Conservation (phyloP, 2,113 vertebrate genomes). For the Aptenodytes forsteri region DNA sequence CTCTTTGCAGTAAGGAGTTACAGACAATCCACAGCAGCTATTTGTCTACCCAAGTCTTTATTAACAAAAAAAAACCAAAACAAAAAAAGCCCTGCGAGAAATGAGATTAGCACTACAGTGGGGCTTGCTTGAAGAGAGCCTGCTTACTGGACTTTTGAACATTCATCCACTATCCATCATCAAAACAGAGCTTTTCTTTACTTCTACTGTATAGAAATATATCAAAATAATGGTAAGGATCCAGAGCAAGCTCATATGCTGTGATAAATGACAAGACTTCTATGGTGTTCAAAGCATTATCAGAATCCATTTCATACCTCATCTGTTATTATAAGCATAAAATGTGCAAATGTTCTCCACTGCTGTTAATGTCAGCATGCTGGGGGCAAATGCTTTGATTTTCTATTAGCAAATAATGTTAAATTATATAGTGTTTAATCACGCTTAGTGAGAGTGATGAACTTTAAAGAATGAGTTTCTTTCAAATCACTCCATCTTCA, state of each 20-base stretch:
- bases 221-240: not conserved
- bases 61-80: not conserved
- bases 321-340: slow-evolving; percentile 65
- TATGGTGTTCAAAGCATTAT: slow-evolving; percentile 37
- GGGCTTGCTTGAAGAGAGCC: not conserved
- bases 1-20: not conserved
- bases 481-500: slow-evolving; percentile 13
- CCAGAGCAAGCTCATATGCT: not conserved
- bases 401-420: slow-evolving; percentile 52
- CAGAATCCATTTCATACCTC: slow-evolving; percentile 70
- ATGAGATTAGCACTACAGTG: not conserved
- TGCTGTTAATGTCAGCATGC: slow-evolving; percentile 50
- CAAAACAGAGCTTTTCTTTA: not conserved
- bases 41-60: not conserved
- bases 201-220: not conserved
- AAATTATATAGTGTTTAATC: slow-evolving; percentile 57
- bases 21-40: not conserved
- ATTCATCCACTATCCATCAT: not conserved
- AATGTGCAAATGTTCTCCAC: slow-evolving; percentile 28
- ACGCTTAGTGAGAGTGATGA: slow-evolving; percentile 44
- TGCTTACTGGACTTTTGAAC: not conserved
- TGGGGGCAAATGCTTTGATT: slow-evolving; percentile 62
- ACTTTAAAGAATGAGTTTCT: slow-evolving; percentile 41
- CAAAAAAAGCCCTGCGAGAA: not conserved
- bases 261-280: slow-evolving; percentile 62